Base-by-base conservation (phyloP, 1,140 invertebrate genomes). In the Cheumatopsyche charites region DNA sequence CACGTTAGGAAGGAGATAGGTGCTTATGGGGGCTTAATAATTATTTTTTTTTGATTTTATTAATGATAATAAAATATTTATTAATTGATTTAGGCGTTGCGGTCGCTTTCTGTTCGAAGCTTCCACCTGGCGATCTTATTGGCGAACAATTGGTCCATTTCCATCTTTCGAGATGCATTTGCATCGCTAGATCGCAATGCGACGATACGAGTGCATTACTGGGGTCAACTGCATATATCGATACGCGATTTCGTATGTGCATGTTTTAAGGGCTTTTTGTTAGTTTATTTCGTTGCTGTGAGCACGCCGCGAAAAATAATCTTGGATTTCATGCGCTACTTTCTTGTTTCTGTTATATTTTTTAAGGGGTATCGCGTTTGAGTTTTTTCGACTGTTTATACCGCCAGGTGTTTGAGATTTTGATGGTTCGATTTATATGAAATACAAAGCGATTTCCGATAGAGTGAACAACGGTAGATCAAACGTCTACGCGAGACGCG, bases 101-200 rank as follows among this genome's bases (percentile, higher is more conserved):
- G 29, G 29, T 36, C 29, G 29, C 29, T 36, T 36, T 36, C 12
- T 47, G 2, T 47, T 47, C 4, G 62, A 63, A 17, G 15, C 17
- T 6, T 41, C 19, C 63, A 36, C 3, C 23, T n/a, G 15, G 13
- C 36, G 62, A 45, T 63, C 45, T 71, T 71, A 71, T 71, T 71
- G 69, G 69, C 41, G 43, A 71, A 71, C 69, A 71, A 71, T 71
- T 71, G 69, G 69, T 71, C 69, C 69, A 71, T 63, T 71, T 62
- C 69, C 61, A 71, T 71, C 69, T 62, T 71, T 71, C 43, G 36
- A 41, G 69, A 29, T 71, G 17, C 58, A 71, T 71, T 71, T 71
- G 69, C 69, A 71, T 71, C 62, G 58, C 69, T 71, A 71, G 69
- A 71, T 71, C 43, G 69, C 61, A 65, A 71, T 63, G 61, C 29